phyloP scores from a whole-genome alignment of 1,140 invertebrate species.

The Macrocentrus cingulum region DNA sequence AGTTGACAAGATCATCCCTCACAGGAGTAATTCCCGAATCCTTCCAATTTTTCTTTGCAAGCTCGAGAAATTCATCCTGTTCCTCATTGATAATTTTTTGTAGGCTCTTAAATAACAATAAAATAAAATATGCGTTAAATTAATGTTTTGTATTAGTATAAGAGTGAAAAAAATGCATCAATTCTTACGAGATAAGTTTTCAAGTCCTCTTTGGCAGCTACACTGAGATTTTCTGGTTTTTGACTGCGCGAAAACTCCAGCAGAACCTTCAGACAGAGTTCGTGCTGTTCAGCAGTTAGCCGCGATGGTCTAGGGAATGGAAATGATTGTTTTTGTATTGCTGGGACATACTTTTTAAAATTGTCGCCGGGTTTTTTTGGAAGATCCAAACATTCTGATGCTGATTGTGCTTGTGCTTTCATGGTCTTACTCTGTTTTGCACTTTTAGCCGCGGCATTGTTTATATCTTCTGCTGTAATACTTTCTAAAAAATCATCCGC shows the following conservation, averaged over 20 bases:
- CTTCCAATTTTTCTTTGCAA: slow-evolving; percentile 35
- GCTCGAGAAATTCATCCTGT: slow-evolving; percentile 36
- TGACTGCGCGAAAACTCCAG: slow-evolving; percentile 29
- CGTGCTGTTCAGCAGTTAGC: slow-evolving; percentile 32
- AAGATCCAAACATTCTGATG: neutral
- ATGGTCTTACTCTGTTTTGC: neutral
- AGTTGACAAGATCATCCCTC: slow-evolving; percentile 30
- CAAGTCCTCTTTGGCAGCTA: slow-evolving; percentile 33
- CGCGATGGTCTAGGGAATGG: slow-evolving; percentile 31
- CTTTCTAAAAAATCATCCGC: slow-evolving; percentile 30
- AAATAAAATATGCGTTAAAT: neutral
- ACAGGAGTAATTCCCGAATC: slow-evolving; percentile 10
- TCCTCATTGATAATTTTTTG: slow-evolving; percentile 33
- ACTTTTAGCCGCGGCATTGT: slow-evolving; percentile 10
- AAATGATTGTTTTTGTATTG: slow-evolving; percentile 29
- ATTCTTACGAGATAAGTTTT: slow-evolving; percentile 34
- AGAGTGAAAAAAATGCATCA: slow-evolving; percentile 1
- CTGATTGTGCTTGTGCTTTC: neutral
- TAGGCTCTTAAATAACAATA: slow-evolving; percentile 28
- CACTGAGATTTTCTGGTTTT: slow-evolving; percentile 23
- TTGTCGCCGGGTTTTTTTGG: neutral
- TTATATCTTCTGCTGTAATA: slow-evolving; percentile 13
- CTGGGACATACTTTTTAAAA: slow-evolving; percentile 44
- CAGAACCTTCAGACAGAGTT: slow-evolving; percentile 32
- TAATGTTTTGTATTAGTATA: slow-evolving; percentile 1